phyloP scores from a whole-genome alignment of 2,888 invertebrate genomes.

The Drosophila melanocephala region DNA sequence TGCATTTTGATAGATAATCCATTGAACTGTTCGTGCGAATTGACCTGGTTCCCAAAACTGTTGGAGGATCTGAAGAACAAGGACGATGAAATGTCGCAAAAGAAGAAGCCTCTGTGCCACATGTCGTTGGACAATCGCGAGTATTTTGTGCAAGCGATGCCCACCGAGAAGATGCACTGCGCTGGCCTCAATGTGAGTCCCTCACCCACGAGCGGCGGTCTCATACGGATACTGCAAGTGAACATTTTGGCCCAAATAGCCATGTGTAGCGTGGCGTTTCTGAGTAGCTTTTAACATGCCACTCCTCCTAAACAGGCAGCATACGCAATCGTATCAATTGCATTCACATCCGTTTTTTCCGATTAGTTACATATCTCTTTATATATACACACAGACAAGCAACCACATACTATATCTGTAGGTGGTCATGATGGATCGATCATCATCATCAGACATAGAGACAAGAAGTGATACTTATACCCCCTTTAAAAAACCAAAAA shows the following conservation, averaged over 20 bases:
- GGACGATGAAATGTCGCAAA: constrained; percentile 95
- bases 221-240: constrained; percentile 82
- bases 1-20: constrained; percentile 91
- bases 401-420: constrained; percentile 15
- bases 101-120: constrained; percentile 93
- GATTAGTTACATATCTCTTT: constrained; percentile 18
- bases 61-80: constrained; percentile 91
- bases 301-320: constrained; percentile 33
- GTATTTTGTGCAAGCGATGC: constrained; percentile 93
- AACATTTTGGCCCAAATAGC: constrained; percentile 80
- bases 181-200: constrained; percentile 87
- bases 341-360: constrained; percentile 52
- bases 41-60: constrained; percentile 95
- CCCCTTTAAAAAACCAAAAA: constrained; percentile 9
- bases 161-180: constrained; percentile 93
- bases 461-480: constrained; percentile 52
- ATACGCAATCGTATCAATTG: constrained; percentile 55
- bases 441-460: constrained; percentile 48
- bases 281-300: constrained; percentile 70
- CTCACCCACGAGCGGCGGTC: constrained; percentile 82
- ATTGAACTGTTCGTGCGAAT: constrained; percentile 93
- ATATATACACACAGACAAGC: not conserved
- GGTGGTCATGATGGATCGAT: constrained; percentile 50
- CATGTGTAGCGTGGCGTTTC: constrained; percentile 76
- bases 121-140: constrained; percentile 93